These are phyloP conservation scores for Dryoscopus gambensis DNA, from an alignment of 2,113 vertebrate genomes.

Conservation along the genomic window DNA sequence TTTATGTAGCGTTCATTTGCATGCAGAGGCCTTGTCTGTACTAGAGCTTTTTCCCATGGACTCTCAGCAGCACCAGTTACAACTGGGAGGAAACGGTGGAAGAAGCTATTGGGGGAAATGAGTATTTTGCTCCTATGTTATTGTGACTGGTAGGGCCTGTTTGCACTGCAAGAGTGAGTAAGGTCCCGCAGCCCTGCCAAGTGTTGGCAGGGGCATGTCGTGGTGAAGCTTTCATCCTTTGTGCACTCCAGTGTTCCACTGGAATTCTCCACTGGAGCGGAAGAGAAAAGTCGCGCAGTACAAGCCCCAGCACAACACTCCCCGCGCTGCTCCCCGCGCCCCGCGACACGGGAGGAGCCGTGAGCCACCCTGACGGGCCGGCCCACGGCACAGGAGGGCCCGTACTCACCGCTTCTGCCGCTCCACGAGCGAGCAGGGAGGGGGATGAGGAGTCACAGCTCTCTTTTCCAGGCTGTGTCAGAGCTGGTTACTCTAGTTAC, in stretches of 20 bases:
- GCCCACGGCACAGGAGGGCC: not conserved
- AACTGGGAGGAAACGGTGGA: conserved; percentile 10
- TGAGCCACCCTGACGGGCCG: not conserved
- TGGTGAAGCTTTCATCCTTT: conserved; percentile 32
- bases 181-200: conserved; percentile 20
- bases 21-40: conserved; percentile 21
- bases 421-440: not conserved
- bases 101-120: not conserved
- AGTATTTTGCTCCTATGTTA: not conserved
- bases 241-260: not conserved
- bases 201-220: not conserved
- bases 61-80: conserved; percentile 17
- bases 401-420: not conserved
- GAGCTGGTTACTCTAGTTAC: conserved; percentile 23
- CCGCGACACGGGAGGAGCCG: not conserved
- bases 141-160: not conserved
- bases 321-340: not conserved
- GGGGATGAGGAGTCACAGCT: not conserved
- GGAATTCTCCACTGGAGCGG: not conserved
- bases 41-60: conserved; percentile 39
- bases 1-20: conserved; percentile 45
- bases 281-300: not conserved
- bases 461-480: not conserved
- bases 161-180: not conserved
- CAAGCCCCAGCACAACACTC: not conserved